These are phyloP conservation scores for Epinotia demarniana DNA, from an alignment of 2,888 invertebrate genomes.

Conservation along the genomic window DNA sequence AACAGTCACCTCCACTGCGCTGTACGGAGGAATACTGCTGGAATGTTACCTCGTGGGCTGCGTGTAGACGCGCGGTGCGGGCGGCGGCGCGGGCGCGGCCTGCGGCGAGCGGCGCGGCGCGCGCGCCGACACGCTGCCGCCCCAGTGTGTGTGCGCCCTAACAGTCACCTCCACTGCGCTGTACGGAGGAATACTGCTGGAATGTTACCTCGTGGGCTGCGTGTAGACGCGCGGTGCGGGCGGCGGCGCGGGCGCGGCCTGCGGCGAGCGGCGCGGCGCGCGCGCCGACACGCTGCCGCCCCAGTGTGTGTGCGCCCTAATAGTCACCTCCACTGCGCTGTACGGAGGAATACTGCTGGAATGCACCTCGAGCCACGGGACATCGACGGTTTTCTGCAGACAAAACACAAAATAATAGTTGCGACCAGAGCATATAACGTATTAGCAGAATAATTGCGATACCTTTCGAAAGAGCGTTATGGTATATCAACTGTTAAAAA, in stretches of 20 bases:
- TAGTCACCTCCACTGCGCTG: constrained; percentile 88
- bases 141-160: constrained; percentile 19
- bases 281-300: constrained; percentile 88
- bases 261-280: constrained; percentile 89
- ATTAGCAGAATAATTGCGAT: too few species aligned
- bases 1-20: too few species aligned
- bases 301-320: constrained; percentile 94
- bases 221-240: constrained; percentile 89
- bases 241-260: constrained; percentile 92
- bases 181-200: too few species aligned
- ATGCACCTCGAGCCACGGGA: constrained; percentile 80
- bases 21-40: too few species aligned
- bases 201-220: constrained; percentile 50
- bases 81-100: constrained; percentile 91
- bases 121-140: constrained; percentile 86
- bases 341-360: constrained; percentile 86
- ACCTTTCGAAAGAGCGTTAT: too few species aligned
- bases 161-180: constrained; percentile 84
- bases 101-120: constrained; percentile 89
- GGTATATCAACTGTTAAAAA: too few species aligned
- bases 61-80: constrained; percentile 89
- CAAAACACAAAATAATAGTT: constrained; percentile 4
- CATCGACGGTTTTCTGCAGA: constrained; percentile 79
- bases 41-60: constrained; percentile 57
- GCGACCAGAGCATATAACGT: too few species aligned